phyloP scores from a whole-genome alignment of 2,888 invertebrate species.

The Capitulum mitella region DNA sequence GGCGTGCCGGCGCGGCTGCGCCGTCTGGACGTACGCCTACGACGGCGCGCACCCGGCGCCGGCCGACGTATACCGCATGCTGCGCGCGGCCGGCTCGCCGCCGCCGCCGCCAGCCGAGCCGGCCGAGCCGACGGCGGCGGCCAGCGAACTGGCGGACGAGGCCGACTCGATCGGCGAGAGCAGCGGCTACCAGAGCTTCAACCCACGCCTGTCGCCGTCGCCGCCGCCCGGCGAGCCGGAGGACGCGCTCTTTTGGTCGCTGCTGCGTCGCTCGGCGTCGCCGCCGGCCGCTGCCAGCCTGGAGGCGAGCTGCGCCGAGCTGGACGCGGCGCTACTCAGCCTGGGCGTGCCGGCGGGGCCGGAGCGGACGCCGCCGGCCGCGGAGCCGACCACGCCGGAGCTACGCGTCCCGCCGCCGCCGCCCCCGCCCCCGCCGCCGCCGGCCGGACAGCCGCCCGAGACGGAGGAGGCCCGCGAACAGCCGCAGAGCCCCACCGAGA shows the following conservation, averaged over 20 bases:
- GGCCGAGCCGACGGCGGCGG: neutral
- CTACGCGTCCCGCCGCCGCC: neutral
- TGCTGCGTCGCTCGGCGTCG: neutral
- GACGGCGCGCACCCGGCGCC: constrained; percentile 53
- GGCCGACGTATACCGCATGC: constrained; percentile 33
- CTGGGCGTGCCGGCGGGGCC: neutral
- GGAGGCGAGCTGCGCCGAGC: neutral
- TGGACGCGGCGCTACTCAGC: neutral
- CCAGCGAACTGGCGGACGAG: constrained; percentile 29
- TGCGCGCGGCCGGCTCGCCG: constrained; percentile 28
- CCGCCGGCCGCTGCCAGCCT: neutral
- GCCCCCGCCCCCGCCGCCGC: neutral
- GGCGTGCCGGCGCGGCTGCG: constrained; percentile 64
- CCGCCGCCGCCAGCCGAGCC: neutral
- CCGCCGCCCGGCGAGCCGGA: constrained; percentile 30
- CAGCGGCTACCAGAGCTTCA: constrained; percentile 37
- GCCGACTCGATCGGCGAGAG: constrained; percentile 35
- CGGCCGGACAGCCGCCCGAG: neutral
- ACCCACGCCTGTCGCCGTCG: constrained; percentile 34
- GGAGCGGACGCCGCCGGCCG: too few species aligned
- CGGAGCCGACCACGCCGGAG: neutral
- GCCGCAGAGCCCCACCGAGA: constrained; percentile 2
- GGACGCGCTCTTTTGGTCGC: constrained; percentile 12
- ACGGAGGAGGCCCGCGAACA: neutral
- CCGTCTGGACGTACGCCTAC: constrained; percentile 71